Conservation (phyloP, 2,888 invertebrate species). For the Cerceris ruficornis region DNA sequence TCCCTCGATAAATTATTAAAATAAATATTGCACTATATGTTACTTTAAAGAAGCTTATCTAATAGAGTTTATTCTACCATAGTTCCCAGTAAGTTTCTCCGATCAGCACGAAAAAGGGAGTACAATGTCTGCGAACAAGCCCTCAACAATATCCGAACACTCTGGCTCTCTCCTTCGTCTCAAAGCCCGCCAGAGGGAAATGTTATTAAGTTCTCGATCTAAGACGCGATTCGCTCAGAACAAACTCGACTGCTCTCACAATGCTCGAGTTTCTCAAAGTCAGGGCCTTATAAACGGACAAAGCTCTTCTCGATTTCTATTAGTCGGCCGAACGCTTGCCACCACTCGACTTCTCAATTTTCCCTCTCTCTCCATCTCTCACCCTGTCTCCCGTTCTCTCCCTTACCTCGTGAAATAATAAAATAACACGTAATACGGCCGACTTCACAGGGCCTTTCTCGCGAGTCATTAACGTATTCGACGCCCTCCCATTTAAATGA, state of each 20-base stretch:
- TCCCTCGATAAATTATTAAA: too few relatives aligned
- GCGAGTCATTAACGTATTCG: constrained; percentile 68
- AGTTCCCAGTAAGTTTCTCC: neutral
- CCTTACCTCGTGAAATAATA: constrained; percentile 43
- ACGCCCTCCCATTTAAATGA: constrained; percentile 61
- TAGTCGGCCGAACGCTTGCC: constrained; percentile 40
- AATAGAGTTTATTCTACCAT: too few relatives aligned
- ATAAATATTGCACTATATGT: too few relatives aligned
- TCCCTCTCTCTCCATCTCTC: constrained; percentile 7
- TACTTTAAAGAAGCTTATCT: too few relatives aligned
- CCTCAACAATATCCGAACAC: constrained; percentile 19
- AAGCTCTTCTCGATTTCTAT: constrained; percentile 63
- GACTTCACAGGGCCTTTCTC: constrained; percentile 51
- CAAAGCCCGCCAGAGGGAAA: constrained; percentile 25
- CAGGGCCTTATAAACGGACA: constrained; percentile 46
- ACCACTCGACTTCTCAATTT: constrained; percentile 55
- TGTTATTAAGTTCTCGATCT: constrained; percentile 53
- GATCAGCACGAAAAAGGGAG: neutral
- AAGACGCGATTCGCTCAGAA: constrained; percentile 44
- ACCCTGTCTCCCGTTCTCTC: constrained; percentile 9
- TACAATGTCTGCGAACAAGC: neutral
- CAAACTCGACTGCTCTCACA: constrained; percentile 53
- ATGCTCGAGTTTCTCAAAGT: constrained; percentile 29
- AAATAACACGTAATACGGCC: constrained; percentile 60
- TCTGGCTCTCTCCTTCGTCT: neutral